A percentile compares a stretch with the other conserved stretches of the same genome.
phyloP scores from a whole-genome alignment of 2,888 invertebrate genomes.

The Ganaspis brasiliensis region DNA sequence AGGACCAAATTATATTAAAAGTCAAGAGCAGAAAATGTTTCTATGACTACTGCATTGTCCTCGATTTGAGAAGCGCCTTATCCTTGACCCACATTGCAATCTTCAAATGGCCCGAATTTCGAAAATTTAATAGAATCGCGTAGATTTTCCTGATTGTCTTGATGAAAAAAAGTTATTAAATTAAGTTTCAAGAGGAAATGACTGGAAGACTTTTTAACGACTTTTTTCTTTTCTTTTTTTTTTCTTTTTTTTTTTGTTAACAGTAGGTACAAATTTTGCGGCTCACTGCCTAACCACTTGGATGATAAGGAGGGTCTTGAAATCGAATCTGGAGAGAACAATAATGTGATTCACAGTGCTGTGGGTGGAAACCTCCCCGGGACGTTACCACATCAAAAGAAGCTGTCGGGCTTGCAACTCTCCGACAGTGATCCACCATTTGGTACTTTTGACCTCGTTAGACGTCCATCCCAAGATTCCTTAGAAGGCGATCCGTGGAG shows the following conservation, averaged over 20 bases:
- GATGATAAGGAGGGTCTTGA: slow-evolving; percentile 83
- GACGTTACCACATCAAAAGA: slow-evolving; percentile 78
- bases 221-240: neutral
- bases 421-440: slow-evolving; percentile 72
- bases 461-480: slow-evolving; percentile 77
- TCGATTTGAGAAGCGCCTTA: slow-evolving; percentile 36
- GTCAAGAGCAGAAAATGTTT: neutral
- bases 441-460: slow-evolving; percentile 74
- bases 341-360: slow-evolving; percentile 80
- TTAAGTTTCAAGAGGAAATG: no score
- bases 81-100: slow-evolving; percentile 29
- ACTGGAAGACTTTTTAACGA: neutral
- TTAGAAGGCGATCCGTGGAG: slow-evolving; percentile 79
- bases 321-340: slow-evolving; percentile 82
- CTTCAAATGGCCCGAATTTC: slow-evolving; percentile 9
- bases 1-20: neutral
- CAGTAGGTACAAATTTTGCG: slow-evolving; percentile 81
- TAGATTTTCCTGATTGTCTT: no score
- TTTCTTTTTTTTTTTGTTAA: neutral
- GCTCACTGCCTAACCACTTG: slow-evolving; percentile 87
- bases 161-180: no score
- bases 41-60: slow-evolving; percentile 40
- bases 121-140: slow-evolving; percentile 13
- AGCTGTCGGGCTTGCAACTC: slow-evolving; percentile 73
- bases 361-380: slow-evolving; percentile 76